Evolutionary conservation across 2,113 vertebrate species (phyloP).

Genomic region (Periophthalmus modestus): DNA sequence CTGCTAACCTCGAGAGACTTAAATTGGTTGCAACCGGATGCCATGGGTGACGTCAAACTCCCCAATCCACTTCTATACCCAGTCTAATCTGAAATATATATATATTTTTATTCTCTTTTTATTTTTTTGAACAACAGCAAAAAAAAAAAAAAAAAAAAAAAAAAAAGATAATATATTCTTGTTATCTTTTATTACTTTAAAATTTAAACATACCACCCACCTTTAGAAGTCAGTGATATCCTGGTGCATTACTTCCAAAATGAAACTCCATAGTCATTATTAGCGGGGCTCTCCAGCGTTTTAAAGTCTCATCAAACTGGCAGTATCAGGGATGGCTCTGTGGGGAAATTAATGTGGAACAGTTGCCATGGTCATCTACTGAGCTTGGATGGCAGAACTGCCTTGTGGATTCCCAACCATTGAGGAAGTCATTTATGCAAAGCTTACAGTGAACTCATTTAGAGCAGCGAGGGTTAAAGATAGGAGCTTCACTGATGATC

Average conservation of each 20-base stretch:
- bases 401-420: neutral
- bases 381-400: neutral
- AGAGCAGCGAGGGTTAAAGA: neutral
- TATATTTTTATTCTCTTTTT: too few species aligned
- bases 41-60: too few species aligned
- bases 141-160: too few species aligned
- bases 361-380: slow-evolving; percentile 6
- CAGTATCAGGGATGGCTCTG: neutral
- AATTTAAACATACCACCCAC: too few species aligned
- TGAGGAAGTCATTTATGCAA: neutral
- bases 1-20: too few species aligned
- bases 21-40: too few species aligned
- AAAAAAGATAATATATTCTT: too few species aligned
- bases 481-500: neutral
- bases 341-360: slow-evolving; percentile 17
- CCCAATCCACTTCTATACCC: too few species aligned
- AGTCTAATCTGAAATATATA: too few species aligned
- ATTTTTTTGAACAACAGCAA: too few species aligned
- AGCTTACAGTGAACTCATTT: neutral
- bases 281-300: neutral
- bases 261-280: neutral
- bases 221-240: neutral
- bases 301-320: slow-evolving; percentile 9
- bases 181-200: too few species aligned
- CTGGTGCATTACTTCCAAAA: neutral